Percentiles rank a stretch among this genome's conserved stretches.
phyloP scores from a whole-genome alignment of 2,888 invertebrate species.

The Drosophila quasianomalipes region DNA sequence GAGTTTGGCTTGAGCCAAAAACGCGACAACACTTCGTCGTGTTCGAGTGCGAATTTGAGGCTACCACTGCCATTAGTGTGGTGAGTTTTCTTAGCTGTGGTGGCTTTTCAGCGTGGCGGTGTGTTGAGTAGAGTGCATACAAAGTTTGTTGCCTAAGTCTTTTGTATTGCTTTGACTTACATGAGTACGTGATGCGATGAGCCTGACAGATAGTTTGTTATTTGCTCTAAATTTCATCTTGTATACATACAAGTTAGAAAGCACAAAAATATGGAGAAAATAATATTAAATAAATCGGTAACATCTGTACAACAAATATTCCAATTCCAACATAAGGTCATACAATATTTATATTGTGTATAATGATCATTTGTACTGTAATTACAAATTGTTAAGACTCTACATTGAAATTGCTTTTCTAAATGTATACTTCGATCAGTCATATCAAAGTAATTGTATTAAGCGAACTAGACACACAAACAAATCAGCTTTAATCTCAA shows the following conservation, averaged over 20 bases:
- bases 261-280: neutral
- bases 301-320: neutral
- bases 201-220: neutral
- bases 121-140: constrained; percentile 14
- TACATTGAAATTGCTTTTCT: neutral
- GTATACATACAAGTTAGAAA: neutral
- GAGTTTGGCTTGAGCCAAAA: constrained; percentile 30
- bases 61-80: constrained; percentile 23
- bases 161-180: constrained; percentile 25
- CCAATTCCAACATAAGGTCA: neutral
- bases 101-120: constrained; percentile 29
- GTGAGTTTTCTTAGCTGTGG: constrained; percentile 34
- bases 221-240: neutral
- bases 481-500: constrained; percentile 5
- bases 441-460: neutral
- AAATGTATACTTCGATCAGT: neutral
- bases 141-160: constrained; percentile 61
- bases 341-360: neutral
- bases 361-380: neutral
- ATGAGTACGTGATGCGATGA: neutral
- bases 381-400: neutral
- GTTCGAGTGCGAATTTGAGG: constrained; percentile 53
- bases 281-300: neutral
- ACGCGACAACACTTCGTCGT: constrained; percentile 22
- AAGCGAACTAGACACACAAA: neutral